A percentile compares a stretch with the other conserved stretches of the same genome.
phyloP scores from a whole-genome alignment of 2,113 vertebrate species.

The Hystrix cristata region DNA sequence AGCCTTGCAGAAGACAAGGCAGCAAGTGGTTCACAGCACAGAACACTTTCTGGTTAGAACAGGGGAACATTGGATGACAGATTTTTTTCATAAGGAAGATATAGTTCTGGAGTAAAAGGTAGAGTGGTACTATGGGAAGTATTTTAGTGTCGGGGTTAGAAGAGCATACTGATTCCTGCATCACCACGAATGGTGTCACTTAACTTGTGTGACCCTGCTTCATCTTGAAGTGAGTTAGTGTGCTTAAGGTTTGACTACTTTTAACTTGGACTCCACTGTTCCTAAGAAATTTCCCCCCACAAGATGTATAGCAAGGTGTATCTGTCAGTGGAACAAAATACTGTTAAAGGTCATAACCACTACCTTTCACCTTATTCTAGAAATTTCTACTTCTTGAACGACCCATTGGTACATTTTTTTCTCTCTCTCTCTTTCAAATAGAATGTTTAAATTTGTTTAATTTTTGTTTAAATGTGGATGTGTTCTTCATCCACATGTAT shows the following conservation, averaged over 20 bases:
- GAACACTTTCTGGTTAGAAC: not conserved
- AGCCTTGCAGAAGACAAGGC: not conserved
- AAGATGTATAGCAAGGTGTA: not conserved
- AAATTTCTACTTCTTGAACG: not conserved
- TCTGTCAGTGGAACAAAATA: not conserved
- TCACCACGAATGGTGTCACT: not conserved
- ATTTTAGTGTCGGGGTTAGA: not conserved
- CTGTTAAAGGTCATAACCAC: not conserved
- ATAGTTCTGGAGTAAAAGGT: not conserved
- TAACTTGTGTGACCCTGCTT: not conserved
- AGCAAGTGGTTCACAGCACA: not conserved
- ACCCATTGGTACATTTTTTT: not conserved
- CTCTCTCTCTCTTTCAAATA: not conserved
- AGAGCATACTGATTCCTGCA: not conserved
- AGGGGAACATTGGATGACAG: not conserved
- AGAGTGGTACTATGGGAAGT: not conserved
- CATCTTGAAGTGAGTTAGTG: not conserved
- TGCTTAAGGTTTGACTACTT: not conserved
- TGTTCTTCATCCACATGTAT: not conserved
- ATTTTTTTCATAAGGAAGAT: not conserved
- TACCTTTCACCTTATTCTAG: constrained; percentile 5
- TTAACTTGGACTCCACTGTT: not conserved
- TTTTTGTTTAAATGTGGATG: not conserved
- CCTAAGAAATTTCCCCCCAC: not conserved
- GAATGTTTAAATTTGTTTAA: not conserved